Conservation (phyloP, 2,113 vertebrate species). For the Notothenia coriiceps region DNA sequence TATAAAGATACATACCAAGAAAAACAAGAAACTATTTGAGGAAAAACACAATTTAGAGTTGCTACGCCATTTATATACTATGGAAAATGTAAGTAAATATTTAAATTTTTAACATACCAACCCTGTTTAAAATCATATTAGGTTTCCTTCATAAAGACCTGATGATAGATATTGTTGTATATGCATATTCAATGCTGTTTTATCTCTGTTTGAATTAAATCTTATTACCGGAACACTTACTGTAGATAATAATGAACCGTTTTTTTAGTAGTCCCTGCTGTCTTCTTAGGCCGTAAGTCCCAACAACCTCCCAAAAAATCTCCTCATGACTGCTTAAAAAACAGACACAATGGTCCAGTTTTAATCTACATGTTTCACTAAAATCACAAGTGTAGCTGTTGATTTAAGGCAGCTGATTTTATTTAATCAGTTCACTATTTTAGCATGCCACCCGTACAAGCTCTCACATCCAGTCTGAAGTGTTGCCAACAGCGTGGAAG, state of each 20-base stretch:
- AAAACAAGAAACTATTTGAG: no score
- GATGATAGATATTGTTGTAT: neutral
- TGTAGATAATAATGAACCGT: neutral
- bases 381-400: neutral
- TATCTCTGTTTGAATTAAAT: neutral
- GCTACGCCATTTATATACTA: no score
- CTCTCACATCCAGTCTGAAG: constrained; percentile 53
- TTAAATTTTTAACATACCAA: no score
- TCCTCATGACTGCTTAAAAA: constrained; percentile 2
- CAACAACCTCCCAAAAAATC: neutral
- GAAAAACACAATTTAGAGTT: neutral
- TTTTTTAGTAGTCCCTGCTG: neutral
- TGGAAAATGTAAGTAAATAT: neutral
- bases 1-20: neutral
- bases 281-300: neutral
- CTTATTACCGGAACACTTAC: neutral
- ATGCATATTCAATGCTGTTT: neutral
- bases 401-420: constrained; percentile 9
- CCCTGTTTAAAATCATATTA: neutral
- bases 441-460: constrained; percentile 15
- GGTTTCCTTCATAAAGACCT: neutral
- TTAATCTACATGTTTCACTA: neutral
- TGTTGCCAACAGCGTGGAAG: constrained; percentile 53
- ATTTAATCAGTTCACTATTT: neutral
- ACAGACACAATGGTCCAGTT: neutral